Evolutionary conservation across 2,888 invertebrate species (phyloP).

Genomic region (Halictus quadricinctus): DNA sequence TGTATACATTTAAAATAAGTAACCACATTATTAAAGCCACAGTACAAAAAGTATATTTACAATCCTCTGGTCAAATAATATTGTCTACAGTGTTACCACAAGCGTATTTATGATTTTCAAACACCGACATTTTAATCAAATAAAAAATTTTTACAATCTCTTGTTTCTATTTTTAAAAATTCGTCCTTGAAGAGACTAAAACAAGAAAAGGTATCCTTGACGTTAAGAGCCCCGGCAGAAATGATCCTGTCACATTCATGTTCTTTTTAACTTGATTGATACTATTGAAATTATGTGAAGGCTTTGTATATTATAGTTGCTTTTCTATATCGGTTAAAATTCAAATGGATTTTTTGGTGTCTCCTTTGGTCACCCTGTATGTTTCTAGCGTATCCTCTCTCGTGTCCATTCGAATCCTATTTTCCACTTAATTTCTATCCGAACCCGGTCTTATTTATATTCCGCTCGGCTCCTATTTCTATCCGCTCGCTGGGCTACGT

Average conservation of each 20-base stretch:
- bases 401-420: conserved; percentile 29
- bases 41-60: too few species aligned
- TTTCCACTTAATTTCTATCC: conserved; percentile 39
- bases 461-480: conserved; percentile 28
- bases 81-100: too few species aligned
- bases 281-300: too few species aligned
- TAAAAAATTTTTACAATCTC: neutral
- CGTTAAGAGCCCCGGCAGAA: too few species aligned
- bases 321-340: neutral
- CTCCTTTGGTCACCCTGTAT: neutral
- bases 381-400: neutral
- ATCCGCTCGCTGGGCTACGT: neutral
- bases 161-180: too few species aligned
- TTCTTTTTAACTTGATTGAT: too few species aligned
- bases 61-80: too few species aligned
- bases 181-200: too few species aligned
- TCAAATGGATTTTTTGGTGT: neutral
- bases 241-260: neutral
- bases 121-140: neutral
- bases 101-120: neutral
- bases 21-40: neutral
- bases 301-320: neutral
- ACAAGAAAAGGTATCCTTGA: too few species aligned
- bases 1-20: too few species aligned
- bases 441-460: conserved; percentile 35